A percentile compares a stretch with the other conserved stretches of the same genome.
Evolutionary conservation across 1,140 invertebrate genomes (phyloP).

Genomic region (Idris sp.): DNA sequence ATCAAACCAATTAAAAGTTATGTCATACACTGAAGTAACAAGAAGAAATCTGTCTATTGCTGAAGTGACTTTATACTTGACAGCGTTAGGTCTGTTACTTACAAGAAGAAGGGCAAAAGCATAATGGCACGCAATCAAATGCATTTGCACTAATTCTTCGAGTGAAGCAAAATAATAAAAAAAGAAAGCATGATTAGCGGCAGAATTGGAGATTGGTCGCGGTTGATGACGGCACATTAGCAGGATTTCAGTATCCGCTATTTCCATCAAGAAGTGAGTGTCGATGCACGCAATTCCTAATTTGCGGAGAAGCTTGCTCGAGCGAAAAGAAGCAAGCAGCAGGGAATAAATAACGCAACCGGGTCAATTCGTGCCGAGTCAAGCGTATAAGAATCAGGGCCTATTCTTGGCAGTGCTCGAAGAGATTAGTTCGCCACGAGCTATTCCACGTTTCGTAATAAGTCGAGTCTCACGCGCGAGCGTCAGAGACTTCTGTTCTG

Average conservation of each 20-base stretch:
- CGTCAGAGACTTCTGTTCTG: conserved; percentile 19
- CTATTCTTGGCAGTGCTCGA: conserved; percentile 73
- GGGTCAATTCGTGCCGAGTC: conserved; percentile 54
- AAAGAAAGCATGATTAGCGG: conserved; percentile 47
- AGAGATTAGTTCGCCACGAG: conserved; percentile 76
- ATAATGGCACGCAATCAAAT: conserved; percentile 37
- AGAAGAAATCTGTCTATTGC: too few relatives aligned
- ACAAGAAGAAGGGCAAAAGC: conserved; percentile 22
- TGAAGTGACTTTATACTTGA: background rate
- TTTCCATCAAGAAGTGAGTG: conserved; percentile 29
- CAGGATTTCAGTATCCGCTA: conserved; percentile 15
- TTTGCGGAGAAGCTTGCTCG: conserved; percentile 19
- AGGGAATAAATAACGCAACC: conserved; percentile 35
- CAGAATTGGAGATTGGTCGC: conserved; percentile 24
- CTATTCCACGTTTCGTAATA: conserved; percentile 74
- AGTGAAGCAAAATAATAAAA: conserved; percentile 14
- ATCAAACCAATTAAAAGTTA: too few relatives aligned
- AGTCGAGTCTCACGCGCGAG: conserved; percentile 51
- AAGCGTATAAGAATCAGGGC: conserved; percentile 66
- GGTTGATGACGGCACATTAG: conserved; percentile 31
- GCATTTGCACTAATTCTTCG: conserved; percentile 32
- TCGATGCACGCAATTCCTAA: conserved; percentile 31
- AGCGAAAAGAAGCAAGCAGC: conserved; percentile 11
- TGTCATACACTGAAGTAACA: too few relatives aligned
- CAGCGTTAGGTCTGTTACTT: background rate